Evolutionary conservation across 2,888 invertebrate species (phyloP), one percentile per base, ranked within the genome.

Genomic region (Temnothorax ravouxi): DNA sequence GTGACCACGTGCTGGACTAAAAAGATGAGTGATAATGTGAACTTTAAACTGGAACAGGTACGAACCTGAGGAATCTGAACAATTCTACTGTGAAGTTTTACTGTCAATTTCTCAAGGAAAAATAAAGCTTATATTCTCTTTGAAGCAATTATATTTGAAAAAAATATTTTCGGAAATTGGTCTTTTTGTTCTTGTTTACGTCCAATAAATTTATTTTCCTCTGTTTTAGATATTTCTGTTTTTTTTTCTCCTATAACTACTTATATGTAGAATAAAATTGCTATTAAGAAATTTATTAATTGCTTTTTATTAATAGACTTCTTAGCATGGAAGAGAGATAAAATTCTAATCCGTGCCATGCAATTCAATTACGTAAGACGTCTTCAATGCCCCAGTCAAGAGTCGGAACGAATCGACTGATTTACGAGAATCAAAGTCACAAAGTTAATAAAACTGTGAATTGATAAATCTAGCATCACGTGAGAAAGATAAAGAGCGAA

Each of bases 1-100:
- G 59, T 41, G 21, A 15, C 29, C 76, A 76, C 71, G 59, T 61
- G 71, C 13, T 80, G 21, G 47, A 61, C 21, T 18, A n/a, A n/a
- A 21, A 66, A 9, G 29, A 34, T 44, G 34, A 34, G 18, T 44
- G 34, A 77, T 44, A 56, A n/a, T 54, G 9, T 25, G 25, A 66
- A 52, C 25, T 52, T 13, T 13, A 52, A 64, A 52, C 38, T 76
- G 18, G n/a, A 62, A 1, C 15, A 38, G 18, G 6, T 15, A 25
- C 47, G 25, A 21, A 41, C n/a, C n/a, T 41, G 29, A 52, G 38
- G 3, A 38, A 41, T 38, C 18, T n/a, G 34, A 34, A 34, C 34
- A 34, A 34, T 34, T 34, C 34, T 29, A 41, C 3, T 29, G 34
- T 34, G n/a, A 25, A 15, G 3, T 50, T 47, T 67, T n/a, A n/a